Conservation (phyloP, 30 jellyfish, hydroid and myxozoan species). For the Clytia hemisphaerica region DNA sequence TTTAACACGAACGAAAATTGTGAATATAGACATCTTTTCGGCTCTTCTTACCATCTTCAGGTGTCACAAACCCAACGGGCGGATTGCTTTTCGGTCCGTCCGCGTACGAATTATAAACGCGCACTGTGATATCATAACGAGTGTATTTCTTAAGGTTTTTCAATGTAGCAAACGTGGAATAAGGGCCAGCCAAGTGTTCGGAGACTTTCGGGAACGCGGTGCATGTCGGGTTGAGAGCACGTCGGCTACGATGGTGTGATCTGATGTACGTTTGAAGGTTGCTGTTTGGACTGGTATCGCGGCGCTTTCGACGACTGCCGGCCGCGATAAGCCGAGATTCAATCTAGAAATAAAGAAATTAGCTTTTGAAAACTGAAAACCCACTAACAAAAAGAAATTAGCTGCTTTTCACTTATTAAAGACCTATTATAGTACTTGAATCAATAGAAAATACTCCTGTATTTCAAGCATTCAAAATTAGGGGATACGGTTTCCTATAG, state of each 20-base stretch:
- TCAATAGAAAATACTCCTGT: background rate
- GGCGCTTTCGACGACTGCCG: conserved; percentile 20
- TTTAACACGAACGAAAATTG: background rate
- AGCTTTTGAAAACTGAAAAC: background rate
- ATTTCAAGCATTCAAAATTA: too few relatives aligned
- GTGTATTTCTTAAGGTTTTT: conserved; percentile 47
- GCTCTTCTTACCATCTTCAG: conserved; percentile 70
- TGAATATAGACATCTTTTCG: background rate
- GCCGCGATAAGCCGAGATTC: conserved; percentile 34
- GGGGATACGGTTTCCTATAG: too few relatives aligned
- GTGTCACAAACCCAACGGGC: conserved; percentile 38
- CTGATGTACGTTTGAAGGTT: too few relatives aligned
- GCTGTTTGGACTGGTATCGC: conserved; percentile 18
- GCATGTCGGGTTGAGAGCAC: conserved; percentile 25
- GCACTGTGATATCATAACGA: conserved; percentile 49
- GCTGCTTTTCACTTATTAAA: background rate
- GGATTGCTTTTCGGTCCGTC: conserved; percentile 76
- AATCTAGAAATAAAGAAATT: conserved; percentile 13
- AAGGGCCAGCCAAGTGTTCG: conserved; percentile 41
- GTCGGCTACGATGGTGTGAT: too few relatives aligned
- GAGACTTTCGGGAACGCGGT: conserved; percentile 10
- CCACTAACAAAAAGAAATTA: background rate
- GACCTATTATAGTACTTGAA: background rate
- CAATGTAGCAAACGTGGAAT: conserved; percentile 45
- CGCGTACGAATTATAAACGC: conserved; percentile 72